Percentiles rank a stretch among this genome's conserved stretches.
These are phyloP conservation scores for Eulemur albifrons DNA, from an alignment of 2,797 vertebrate species.

Conservation along the genomic window DNA sequence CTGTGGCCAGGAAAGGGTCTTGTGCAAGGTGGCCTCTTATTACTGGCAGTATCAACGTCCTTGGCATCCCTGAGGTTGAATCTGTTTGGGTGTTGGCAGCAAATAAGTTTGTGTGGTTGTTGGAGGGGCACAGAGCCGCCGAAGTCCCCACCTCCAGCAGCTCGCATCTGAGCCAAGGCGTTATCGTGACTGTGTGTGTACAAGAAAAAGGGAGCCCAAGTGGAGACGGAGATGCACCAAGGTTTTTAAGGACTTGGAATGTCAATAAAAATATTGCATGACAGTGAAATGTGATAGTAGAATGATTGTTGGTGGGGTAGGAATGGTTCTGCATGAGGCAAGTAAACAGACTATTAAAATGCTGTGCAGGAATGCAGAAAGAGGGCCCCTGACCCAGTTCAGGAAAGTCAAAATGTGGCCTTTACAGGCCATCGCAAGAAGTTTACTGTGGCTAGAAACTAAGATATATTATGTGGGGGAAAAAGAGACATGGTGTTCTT, in stretches of 20 bases:
- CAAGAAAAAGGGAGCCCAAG: conserved; percentile 28
- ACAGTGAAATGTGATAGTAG: not conserved
- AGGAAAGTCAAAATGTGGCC: not conserved
- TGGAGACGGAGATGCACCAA: not conserved
- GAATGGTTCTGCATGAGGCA: not conserved
- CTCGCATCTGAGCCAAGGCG: not conserved
- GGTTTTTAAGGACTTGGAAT: not conserved
- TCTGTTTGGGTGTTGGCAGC: conserved; percentile 54
- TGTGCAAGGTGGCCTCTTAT: conserved; percentile 37
- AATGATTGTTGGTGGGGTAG: not conserved
- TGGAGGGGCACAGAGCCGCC: not conserved
- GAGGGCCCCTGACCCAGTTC: not conserved
- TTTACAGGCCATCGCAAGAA: accelerated
- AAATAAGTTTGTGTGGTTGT: conserved; percentile 35
- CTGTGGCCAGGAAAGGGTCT: conserved; percentile 47
- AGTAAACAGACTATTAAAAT: not conserved
- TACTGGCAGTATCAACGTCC: not conserved
- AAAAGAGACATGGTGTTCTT: not conserved
- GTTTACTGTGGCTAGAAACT: not conserved
- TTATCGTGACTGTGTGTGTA: conserved; percentile 24
- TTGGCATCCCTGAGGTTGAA: not conserved
- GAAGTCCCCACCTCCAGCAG: not conserved
- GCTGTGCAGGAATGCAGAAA: not conserved
- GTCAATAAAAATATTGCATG: not conserved
- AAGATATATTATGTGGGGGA: not conserved